Evolutionary conservation across 2,113 vertebrate species (phyloP).

Genomic region (Guaruba guarouba): DNA sequence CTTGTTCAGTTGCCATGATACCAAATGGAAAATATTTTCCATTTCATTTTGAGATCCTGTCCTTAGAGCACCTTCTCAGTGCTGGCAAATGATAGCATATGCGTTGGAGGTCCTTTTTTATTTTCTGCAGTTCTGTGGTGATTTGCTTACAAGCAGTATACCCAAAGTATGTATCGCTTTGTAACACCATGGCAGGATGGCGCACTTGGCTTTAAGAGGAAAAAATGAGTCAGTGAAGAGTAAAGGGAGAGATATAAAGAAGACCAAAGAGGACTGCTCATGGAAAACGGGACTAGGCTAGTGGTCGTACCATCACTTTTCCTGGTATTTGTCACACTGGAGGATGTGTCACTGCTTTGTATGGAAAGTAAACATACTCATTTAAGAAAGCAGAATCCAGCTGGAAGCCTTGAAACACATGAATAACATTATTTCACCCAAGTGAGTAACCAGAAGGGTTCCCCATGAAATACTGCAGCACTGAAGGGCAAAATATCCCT

Average conservation of each 20-base stretch:
- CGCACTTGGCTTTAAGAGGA: background rate
- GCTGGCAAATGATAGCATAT: background rate
- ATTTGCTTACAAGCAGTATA: background rate
- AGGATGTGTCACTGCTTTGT: background rate
- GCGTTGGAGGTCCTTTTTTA: background rate
- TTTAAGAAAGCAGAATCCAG: background rate
- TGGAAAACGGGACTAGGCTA: background rate
- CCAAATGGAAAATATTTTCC: background rate
- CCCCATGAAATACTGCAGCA: background rate
- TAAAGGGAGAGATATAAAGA: background rate
- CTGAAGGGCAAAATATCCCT: background rate
- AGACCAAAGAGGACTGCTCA: background rate
- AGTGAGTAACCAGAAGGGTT: background rate
- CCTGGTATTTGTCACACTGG: background rate
- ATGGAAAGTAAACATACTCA: background rate
- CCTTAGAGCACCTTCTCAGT: background rate
- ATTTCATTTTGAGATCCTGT: background rate
- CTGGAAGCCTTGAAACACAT: background rate
- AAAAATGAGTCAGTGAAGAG: background rate
- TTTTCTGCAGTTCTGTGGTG: background rate
- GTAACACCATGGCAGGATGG: background rate
- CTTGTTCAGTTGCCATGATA: constrained; percentile 1
- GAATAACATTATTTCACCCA: background rate
- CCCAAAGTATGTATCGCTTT: background rate
- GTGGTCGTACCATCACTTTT: accelerated